A percentile compares a stretch with the other conserved stretches of the same genome.
Conservation (phyloP, 2,113 vertebrate genomes). For the Sardina pilchardus region DNA sequence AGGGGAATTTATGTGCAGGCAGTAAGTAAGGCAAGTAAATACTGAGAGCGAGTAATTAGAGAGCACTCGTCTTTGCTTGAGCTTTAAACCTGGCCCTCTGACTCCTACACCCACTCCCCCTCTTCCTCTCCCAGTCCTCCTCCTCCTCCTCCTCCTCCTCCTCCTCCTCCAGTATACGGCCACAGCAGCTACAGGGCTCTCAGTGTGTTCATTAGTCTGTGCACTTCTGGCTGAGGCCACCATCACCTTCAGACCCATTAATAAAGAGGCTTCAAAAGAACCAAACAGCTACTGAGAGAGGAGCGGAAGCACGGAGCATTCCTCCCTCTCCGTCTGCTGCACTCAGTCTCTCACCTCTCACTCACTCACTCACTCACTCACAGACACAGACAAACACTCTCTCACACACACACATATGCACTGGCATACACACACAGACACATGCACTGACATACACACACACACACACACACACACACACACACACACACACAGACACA, state of each 20-base stretch:
- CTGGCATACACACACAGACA: not conserved
- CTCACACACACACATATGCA: not conserved
- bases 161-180: not conserved
- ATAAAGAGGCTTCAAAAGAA: slow-evolving; percentile 5
- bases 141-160: not conserved
- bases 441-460: not conserved
- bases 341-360: not conserved
- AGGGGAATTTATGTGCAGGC: not conserved
- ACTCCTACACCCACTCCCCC: not conserved
- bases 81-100: not conserved
- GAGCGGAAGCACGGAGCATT: not conserved
- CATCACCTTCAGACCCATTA: not conserved
- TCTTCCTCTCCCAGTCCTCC: not conserved
- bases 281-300: not conserved
- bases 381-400: not conserved
- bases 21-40: not conserved
- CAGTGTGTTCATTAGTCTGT: slow-evolving; percentile 11
- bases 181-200: not conserved
- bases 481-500: not conserved
- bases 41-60: not conserved
- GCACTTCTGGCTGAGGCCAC: not conserved
- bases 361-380: not conserved
- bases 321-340: not conserved
- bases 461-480: not conserved
- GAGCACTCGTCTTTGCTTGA: not conserved